Evolutionary conservation across 2,113 vertebrate genomes (phyloP).

Genomic region (Grallaria varia): DNA sequence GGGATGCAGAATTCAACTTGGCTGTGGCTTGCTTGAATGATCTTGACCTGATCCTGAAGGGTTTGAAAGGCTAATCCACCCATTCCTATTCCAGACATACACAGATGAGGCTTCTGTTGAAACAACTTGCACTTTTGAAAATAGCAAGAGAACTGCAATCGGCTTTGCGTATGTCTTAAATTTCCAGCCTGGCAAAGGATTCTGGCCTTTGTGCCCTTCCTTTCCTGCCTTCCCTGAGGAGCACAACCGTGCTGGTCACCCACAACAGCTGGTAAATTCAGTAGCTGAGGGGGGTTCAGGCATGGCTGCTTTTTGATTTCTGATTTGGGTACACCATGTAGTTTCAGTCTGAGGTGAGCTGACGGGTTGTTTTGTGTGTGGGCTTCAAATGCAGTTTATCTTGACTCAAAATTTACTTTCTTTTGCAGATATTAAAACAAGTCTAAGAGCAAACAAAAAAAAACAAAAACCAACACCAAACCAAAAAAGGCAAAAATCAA

Average conservation of each 20-base stretch:
- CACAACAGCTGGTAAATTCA: neutral
- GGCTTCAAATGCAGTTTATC: neutral
- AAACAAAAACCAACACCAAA: too few relatives aligned
- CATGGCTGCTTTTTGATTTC: neutral
- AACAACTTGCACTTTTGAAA: constrained; percentile 45
- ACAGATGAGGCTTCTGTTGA: constrained; percentile 53
- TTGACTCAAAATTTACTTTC: neutral
- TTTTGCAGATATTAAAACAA: neutral
- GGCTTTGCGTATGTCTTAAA: constrained; percentile 8
- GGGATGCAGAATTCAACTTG: neutral
- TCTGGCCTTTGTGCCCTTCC: neutral
- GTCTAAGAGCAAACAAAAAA: neutral
- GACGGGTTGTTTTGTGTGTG: neutral
- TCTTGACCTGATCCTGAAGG: constrained; percentile 34
- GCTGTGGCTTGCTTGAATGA: neutral
- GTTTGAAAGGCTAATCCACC: constrained; percentile 61
- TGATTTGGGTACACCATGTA: neutral
- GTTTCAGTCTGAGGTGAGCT: neutral
- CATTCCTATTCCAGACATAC: constrained; percentile 61
- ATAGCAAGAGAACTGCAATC: constrained; percentile 16
- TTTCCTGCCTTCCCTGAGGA: neutral
- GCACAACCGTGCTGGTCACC: neutral
- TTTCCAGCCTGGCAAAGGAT: neutral
- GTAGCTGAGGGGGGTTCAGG: neutral
- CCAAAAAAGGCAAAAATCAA: too few relatives aligned